Evolutionary conservation across 1,140 invertebrate genomes (phyloP).

Genomic region (Coelopa frigida): DNA sequence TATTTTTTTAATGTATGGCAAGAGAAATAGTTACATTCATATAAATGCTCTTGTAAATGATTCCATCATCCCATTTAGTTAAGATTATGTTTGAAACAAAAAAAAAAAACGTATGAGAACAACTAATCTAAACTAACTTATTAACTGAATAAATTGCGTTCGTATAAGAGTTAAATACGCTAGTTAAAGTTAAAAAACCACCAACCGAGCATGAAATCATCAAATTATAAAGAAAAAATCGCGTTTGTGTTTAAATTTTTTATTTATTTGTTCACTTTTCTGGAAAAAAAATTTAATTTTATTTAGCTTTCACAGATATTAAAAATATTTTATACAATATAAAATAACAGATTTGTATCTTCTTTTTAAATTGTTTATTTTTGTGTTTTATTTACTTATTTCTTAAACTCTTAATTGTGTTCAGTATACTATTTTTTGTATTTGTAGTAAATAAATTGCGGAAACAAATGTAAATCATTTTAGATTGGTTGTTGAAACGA

Average conservation of each 20-base stretch:
- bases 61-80: slow-evolving; percentile 19
- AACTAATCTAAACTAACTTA: background rate
- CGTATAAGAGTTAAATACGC: too few relatives aligned
- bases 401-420: slow-evolving; percentile 6
- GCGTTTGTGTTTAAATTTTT: slow-evolving; percentile 17
- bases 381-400: background rate
- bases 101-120: too few relatives aligned
- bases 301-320: slow-evolving; percentile 47
- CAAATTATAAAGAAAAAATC: too few relatives aligned
- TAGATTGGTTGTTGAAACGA: too few relatives aligned
- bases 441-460: too few relatives aligned
- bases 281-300: slow-evolving; percentile 37
- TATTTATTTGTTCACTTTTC: slow-evolving; percentile 19
- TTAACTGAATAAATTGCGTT: slow-evolving; percentile 10
- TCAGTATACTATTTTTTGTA: background rate
- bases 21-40: too few relatives aligned
- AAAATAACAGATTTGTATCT: slow-evolving; percentile 41
- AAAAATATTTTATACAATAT: slow-evolving; percentile 45
- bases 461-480: too few relatives aligned
- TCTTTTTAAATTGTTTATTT: background rate
- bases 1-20: too few relatives aligned
- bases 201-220: too few relatives aligned
- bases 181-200: too few relatives aligned
- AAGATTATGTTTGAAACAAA: too few relatives aligned
- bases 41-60: slow-evolving; percentile 16